Conservation (phyloP, 2,113 vertebrate species). For the Cyprinodon variegatus region DNA sequence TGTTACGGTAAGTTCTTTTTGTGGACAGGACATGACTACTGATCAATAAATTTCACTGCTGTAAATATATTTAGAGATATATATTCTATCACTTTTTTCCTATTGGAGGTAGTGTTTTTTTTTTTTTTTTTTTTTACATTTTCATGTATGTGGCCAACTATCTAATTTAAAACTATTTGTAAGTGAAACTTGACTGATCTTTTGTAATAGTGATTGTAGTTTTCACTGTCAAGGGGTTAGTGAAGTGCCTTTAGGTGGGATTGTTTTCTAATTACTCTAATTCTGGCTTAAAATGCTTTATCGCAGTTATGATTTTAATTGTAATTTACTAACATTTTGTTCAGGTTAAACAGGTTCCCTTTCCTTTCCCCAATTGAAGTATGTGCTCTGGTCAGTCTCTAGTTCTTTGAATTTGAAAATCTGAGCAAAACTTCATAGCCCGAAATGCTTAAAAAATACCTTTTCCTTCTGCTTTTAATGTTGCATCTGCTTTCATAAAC, state of each 20-base stretch:
- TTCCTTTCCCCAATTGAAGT: slow-evolving; percentile 4
- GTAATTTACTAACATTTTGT: slow-evolving; percentile 27
- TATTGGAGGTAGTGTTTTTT: slow-evolving; percentile 11
- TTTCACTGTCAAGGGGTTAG: slow-evolving; percentile 33
- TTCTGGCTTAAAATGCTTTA: slow-evolving; percentile 35
- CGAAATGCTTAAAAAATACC: slow-evolving; percentile 17
- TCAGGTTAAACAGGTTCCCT: slow-evolving; percentile 11
- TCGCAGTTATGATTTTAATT: slow-evolving; percentile 24
- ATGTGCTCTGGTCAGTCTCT: slow-evolving; percentile 5
- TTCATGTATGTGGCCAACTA: slow-evolving; percentile 37
- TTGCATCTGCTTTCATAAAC: slow-evolving; percentile 9
- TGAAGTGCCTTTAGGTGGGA: slow-evolving; percentile 67
- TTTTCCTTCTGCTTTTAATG: neutral
- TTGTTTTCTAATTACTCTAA: slow-evolving; percentile 8
- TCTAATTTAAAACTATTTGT: slow-evolving; percentile 40
- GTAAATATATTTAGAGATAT: slow-evolving; percentile 47
- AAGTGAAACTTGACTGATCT: slow-evolving; percentile 30
- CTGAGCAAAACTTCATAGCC: neutral
- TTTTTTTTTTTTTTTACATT: slow-evolving; percentile 6
- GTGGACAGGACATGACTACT: slow-evolving; percentile 65
- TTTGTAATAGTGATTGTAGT: slow-evolving; percentile 15
- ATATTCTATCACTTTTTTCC: slow-evolving; percentile 26
- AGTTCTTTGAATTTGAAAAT: slow-evolving; percentile 2
- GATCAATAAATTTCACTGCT: slow-evolving; percentile 47
- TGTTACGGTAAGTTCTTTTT: slow-evolving; percentile 2